These are phyloP conservation scores for Doris montereyensis DNA, from an alignment of 2,888 invertebrate genomes.

Conservation along the genomic window DNA sequence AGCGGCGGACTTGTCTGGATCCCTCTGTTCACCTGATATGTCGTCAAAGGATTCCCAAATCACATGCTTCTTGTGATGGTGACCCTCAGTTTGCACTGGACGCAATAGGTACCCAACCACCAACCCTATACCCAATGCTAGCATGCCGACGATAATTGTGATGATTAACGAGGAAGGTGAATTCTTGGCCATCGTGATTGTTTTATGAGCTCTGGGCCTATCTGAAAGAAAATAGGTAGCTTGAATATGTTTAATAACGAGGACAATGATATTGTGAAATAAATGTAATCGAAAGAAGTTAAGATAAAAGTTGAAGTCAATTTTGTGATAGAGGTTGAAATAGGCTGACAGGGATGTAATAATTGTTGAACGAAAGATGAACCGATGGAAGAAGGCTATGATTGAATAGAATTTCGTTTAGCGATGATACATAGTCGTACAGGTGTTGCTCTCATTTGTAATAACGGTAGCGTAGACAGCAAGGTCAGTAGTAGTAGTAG, in stretches of 20 bases:
- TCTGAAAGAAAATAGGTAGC: neutral
- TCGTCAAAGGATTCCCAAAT: neutral
- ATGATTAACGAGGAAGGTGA: slow-evolving; percentile 44
- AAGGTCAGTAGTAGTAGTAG: too few relatives aligned
- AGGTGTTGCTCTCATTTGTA: too few relatives aligned
- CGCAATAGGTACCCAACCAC: slow-evolving; percentile 49
- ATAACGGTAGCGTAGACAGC: too few relatives aligned
- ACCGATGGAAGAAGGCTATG: too few relatives aligned
- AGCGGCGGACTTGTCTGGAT: slow-evolving; percentile 36
- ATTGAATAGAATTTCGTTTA: too few relatives aligned
- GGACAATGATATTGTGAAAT: neutral
- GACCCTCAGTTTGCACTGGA: neutral
- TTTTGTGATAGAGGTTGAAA: too few relatives aligned
- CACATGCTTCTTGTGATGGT: neutral
- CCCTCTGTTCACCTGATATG: neutral
- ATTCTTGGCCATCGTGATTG: slow-evolving; percentile 32
- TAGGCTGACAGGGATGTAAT: too few relatives aligned
- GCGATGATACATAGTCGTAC: too few relatives aligned
- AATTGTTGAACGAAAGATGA: too few relatives aligned
- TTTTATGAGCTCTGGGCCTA: neutral
- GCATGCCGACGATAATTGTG: slow-evolving; percentile 45
- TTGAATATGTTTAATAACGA: neutral
- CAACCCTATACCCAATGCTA: slow-evolving; percentile 48
- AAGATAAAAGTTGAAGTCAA: too few relatives aligned
- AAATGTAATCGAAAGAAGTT: neutral